Percentiles rank a stretch among this genome's conserved stretches.
These are phyloP conservation scores for Centropristis striata DNA, from an alignment of 2,113 vertebrate species.

Conservation along the genomic window DNA sequence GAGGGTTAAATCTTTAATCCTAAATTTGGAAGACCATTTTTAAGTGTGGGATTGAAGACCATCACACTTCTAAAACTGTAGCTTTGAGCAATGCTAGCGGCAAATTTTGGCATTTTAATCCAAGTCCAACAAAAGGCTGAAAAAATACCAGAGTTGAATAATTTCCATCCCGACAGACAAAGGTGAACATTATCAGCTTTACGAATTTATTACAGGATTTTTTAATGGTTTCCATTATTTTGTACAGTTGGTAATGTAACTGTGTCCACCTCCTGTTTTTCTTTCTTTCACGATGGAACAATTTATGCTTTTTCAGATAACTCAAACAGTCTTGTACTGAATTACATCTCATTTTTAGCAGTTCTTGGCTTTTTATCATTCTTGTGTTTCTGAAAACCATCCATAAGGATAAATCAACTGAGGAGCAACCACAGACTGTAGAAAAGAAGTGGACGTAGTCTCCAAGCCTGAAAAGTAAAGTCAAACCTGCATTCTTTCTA, in stretches of 20 bases:
- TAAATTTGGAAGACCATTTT: too few species aligned
- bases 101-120: not conserved
- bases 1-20: too few species aligned
- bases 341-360: not conserved
- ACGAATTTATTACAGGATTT: conserved; percentile 62
- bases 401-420: not conserved
- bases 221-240: conserved; percentile 14
- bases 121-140: not conserved
- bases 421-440: too few species aligned
- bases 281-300: not conserved
- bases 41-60: not conserved
- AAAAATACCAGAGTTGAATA: not conserved
- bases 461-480: too few species aligned
- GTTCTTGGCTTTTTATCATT: not conserved
- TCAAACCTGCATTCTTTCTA: too few species aligned
- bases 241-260: conserved; percentile 12
- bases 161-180: not conserved
- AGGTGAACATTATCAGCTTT: conserved; percentile 14
- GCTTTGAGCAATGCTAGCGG: not conserved
- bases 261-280: not conserved
- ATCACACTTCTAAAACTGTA: not conserved
- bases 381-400: not conserved
- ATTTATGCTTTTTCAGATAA: conserved; percentile 9
- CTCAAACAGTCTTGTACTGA: not conserved
- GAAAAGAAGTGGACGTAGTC: too few species aligned